phyloP scores from a whole-genome alignment of 2,797 vertebrate species.

The Cichlasoma orientale region DNA sequence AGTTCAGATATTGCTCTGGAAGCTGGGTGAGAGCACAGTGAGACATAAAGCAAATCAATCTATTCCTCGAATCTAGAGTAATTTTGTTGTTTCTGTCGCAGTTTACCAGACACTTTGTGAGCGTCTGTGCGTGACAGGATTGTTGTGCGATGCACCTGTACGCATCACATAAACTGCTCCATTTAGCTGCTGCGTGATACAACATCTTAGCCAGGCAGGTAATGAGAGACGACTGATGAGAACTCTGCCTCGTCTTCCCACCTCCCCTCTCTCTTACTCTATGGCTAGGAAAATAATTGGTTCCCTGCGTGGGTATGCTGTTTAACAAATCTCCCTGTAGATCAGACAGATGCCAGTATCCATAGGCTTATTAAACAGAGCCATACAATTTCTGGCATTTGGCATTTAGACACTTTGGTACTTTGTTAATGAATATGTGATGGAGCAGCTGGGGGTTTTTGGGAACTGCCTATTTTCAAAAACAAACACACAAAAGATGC shows the following conservation, averaged over 20 bases:
- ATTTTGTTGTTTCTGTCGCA: constrained; percentile 34
- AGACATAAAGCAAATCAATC: constrained; percentile 21
- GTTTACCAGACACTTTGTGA: constrained; percentile 9
- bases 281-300: constrained; percentile 51
- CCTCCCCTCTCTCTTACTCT: constrained; percentile 26
- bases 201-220: constrained; percentile 22
- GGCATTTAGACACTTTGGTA: constrained; percentile 24
- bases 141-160: constrained; percentile 39
- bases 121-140: constrained; percentile 25
- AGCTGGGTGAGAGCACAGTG: not conserved
- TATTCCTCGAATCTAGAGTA: not conserved
- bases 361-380: constrained; percentile 43
- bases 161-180: constrained; percentile 28
- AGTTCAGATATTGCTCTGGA: not conserved
- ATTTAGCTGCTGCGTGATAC: constrained; percentile 40
- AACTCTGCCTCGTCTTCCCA: constrained; percentile 15
- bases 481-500: constrained; percentile 25
- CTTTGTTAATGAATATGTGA: constrained; percentile 53
- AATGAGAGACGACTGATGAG: constrained; percentile 56
- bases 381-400: constrained; percentile 21
- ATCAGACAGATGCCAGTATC: constrained; percentile 48
- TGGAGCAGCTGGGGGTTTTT: constrained; percentile 35
- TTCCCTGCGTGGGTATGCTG: constrained; percentile 21
- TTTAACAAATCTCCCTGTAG: constrained; percentile 43
- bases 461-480: constrained; percentile 46